Base-by-base conservation (phyloP, 2,797 vertebrate genomes). In the Pseudochirops corinnae region DNA sequence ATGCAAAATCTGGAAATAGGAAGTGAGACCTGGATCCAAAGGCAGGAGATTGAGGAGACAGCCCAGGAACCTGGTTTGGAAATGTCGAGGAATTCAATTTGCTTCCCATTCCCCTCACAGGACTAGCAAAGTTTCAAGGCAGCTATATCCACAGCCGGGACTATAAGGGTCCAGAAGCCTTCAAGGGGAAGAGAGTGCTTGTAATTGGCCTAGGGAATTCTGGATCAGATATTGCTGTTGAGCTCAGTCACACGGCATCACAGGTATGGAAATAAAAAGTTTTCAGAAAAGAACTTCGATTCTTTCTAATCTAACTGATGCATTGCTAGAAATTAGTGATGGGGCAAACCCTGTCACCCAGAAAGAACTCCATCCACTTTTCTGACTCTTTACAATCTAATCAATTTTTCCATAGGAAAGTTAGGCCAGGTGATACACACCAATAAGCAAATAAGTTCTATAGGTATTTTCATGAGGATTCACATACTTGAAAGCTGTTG, bases 141-240 rank as follows among this genome's bases (percentile, higher is more conserved):
- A 97, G 92, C 55, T 98, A 97, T 94, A 95, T 98, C 87, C 99
- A 99, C 97, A 99, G 99, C 95, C 98, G 98, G 97, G 98, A 99
- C n/a, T 99, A 99, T 93, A 99, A 99, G 97, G 97, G 98, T n/a
- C 99, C 99, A 10, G 98, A 98, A 26, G 95, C 94, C 14, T 99
- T 98, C 98, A 97, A 97, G 93, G 99, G 99, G 62, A 99, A 99
- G 96, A 99, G 97, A 62, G 98, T 99, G 91, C 98, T 99, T n/a
- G 98, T 99, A 93, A 97, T 99, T 46, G 99, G 99, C 52, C 98
- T 99, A 56, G 99, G 99, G 1, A 99, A 99, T 94, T 99, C 99
- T 0, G 99, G 99, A 90, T 99, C 97, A 24, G 99, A 99, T 97
- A 99, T 99, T 56, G 99, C 99, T 1, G 99, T 99, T 57, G 99